Evolutionary conservation across 1,140 invertebrate genomes (phyloP).

Genomic region (Orius laevigatus): DNA sequence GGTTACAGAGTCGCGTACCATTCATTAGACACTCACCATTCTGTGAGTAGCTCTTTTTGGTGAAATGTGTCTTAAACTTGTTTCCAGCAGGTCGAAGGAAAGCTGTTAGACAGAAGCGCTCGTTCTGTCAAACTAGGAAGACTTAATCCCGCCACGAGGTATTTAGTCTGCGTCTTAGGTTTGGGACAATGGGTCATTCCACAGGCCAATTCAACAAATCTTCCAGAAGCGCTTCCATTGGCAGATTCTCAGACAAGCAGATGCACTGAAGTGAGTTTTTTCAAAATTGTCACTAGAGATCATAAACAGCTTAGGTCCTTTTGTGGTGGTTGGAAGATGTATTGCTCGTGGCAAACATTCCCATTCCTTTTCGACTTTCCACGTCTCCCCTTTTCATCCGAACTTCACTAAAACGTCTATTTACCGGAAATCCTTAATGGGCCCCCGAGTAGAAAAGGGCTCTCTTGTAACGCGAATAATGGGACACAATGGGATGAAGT

Average conservation of each 20-base stretch:
- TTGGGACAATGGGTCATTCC: slow-evolving; percentile 44
- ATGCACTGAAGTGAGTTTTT: slow-evolving; percentile 43
- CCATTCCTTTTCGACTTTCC: no score
- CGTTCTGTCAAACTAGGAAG: slow-evolving; percentile 53
- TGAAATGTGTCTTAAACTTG: slow-evolving; percentile 1
- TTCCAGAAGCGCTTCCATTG: slow-evolving; percentile 30
- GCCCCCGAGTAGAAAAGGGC: no score
- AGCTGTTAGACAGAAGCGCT: slow-evolving; percentile 44
- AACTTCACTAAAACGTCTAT: no score
- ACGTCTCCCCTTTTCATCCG: no score
- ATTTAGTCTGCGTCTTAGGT: slow-evolving; percentile 70
- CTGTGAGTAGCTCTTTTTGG: slow-evolving; percentile 27
- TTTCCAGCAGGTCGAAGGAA: slow-evolving; percentile 45
- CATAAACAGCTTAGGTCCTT: not conserved
- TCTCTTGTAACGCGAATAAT: no score
- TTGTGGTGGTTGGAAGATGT: no score
- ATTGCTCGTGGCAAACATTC: no score
- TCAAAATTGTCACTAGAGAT: not conserved
- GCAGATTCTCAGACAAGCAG: slow-evolving; percentile 54
- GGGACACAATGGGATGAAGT: no score
- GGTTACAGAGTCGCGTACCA: slow-evolving; percentile 77
- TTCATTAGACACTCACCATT: slow-evolving; percentile 43
- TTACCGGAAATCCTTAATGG: no score
- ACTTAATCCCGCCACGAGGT: slow-evolving; percentile 56
- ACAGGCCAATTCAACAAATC: slow-evolving; percentile 16